Evolutionary conservation across 1,140 invertebrate species (phyloP), one percentile per base, ranked within the genome.

Genomic region (Nilaparvata lugens): DNA sequence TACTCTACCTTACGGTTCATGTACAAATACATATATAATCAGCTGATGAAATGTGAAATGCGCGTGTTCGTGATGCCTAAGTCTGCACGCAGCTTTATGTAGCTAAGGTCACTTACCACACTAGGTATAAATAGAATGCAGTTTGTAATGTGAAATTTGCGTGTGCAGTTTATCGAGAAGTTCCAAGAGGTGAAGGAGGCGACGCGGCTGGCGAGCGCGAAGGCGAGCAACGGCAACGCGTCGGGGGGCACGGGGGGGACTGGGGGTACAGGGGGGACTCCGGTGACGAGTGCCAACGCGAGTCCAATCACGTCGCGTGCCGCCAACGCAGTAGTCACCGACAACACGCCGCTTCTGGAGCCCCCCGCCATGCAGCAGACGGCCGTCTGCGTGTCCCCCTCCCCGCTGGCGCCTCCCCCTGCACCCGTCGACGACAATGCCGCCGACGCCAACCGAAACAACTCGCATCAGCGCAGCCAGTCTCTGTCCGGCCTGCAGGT

Each of bases 151-250:
- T n/a, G n/a, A n/a, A n/a, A n/a, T n/a, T n/a, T n/a, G n/a, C n/a
- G n/a, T 53, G 74, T 71, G 2, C 77, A 95, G 93, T 98, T 98
- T 76, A 95, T 97, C 67, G 95, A 98, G 74, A 97, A 98, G 73
- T 98, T 98, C 75, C 93, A 96, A 80, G 95, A 98, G 77, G 92
- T 98, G 16, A 97, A 97, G 75, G 94, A 97, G 76, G 90, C 92
- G 24, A 94, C 91, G 5, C 82, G 85, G 68, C 81, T 82, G 69
- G 83, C 83, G 24, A 80, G 79, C 62, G 81, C 78, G 53, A 83
- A 83, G 71, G 77, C 82, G 59, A 79, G 83, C 64, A 86, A 85
- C 45, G 83, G 66, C 31, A 61, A 66, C 3, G 66, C 65, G 25
- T 63, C 67, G 16, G 31, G 28, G 28, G 28, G 28, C 4, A 28